Evolutionary conservation across 2,888 invertebrate species (phyloP), one percentile per base, ranked within the genome.

Genomic region (Ischnura elegans): DNA sequence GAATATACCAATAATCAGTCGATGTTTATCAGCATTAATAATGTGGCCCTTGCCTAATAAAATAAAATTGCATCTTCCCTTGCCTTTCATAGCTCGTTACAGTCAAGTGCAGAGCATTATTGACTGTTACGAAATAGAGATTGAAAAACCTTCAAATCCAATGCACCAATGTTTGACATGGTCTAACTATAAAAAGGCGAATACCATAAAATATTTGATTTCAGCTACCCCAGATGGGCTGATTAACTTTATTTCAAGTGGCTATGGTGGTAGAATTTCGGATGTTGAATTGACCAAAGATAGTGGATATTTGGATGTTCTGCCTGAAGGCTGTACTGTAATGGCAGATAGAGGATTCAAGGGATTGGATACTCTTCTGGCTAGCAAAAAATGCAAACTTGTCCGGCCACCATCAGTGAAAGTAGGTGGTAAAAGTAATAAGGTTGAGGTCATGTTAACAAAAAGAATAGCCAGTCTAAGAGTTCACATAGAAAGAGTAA

Each of bases 41-140:
- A 25, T 29, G 21, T 76, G 76, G 76, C 25, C 76, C 25, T 76
- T 25, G 8, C 76, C 76, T 29, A 21, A 76, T 76, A 25, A 16
- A 16, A 76, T 76, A 16, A 16, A 16, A 10, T 16, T 10, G 76
- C 13, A 76, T 16, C 76, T 76, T 10, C 76, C 76, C 8, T 10
- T 29, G 25, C 25, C 76, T 25, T 76, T 76, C 25, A 10, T 16
- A 76, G 76, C 76, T 16, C 76, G 29, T 8, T 76, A 76, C 85
- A 10, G 47, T 6, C 6, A 47, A 10, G 16, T 16, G 6, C 47
- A 47, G 16, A 47, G 47, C 47, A 85, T 85, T 36, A 85, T 85
- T 85, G 85, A 85, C 85, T 36, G 85, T 36, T 36, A 36, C 42
- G 85, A 85, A 85, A 85, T 85, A 36, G 85, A 85, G 42, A 85